Evolutionary conservation across 2,113 vertebrate genomes (phyloP).

Genomic region (Diadophis punctatus): DNA sequence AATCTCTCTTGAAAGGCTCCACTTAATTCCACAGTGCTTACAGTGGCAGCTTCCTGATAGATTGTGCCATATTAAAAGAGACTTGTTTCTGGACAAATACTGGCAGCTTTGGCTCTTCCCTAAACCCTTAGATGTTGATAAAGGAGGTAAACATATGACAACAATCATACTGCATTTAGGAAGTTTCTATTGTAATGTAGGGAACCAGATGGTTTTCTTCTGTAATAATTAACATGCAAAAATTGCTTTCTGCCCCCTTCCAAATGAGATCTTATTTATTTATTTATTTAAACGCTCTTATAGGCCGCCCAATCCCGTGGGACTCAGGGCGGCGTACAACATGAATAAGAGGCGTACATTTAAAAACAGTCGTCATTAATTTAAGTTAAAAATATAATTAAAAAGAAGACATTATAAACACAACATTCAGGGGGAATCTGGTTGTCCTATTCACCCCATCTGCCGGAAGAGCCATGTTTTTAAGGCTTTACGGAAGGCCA

Average conservation of each 20-base stretch:
- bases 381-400: no score
- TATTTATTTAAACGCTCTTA: no score
- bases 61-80: not conserved
- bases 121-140: conserved; percentile 44
- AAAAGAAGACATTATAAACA: no score
- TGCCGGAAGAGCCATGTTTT: no score
- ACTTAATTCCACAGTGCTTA: not conserved
- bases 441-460: no score
- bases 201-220: conserved; percentile 58
- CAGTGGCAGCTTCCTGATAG: not conserved
- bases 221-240: conserved; percentile 41
- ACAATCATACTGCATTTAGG: conserved; percentile 32
- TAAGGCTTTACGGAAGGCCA: no score
- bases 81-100: conserved; percentile 21
- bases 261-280: conserved; percentile 1
- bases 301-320: no score
- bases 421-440: no score
- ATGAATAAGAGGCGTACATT: no score
- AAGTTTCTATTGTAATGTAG: conserved; percentile 28
- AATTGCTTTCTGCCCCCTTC: not conserved
- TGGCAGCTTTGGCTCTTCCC: conserved; percentile 41
- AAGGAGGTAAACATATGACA: conserved; percentile 47
- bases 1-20: not conserved
- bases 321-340: no score
- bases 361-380: no score